phyloP scores from a whole-genome alignment of 2,888 invertebrate genomes.

The Acrocera orbiculus region DNA sequence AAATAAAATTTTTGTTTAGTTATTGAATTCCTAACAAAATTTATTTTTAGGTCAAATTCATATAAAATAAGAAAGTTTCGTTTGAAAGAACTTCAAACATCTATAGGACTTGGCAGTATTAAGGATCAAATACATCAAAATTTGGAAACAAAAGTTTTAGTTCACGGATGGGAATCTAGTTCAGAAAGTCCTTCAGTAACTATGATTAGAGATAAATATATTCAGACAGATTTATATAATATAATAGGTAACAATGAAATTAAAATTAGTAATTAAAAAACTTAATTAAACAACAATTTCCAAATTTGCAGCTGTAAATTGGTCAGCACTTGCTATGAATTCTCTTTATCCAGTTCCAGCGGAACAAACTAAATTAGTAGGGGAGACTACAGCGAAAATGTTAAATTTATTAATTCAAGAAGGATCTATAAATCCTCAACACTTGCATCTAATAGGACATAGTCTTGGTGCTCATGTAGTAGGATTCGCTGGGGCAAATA shows the following conservation, averaged over 20 bases:
- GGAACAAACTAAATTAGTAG: constrained; percentile 26
- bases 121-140: no score
- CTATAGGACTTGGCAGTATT: no score
- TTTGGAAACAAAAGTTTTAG: constrained; percentile 27
- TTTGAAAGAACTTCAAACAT: no score
- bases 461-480: constrained; percentile 43
- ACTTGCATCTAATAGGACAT: constrained; percentile 32
- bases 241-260: constrained; percentile 19
- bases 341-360: constrained; percentile 27
- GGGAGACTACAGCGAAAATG: constrained; percentile 23
- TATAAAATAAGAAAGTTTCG: no score
- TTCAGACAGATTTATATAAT: constrained; percentile 22
- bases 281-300: background rate
- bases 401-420: constrained; percentile 10
- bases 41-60: no score
- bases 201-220: constrained; percentile 26
- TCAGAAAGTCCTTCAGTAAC: constrained; percentile 27
- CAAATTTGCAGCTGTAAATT: constrained; percentile 24
- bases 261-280: background rate
- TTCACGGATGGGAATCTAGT: constrained; percentile 30
- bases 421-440: constrained; percentile 10
- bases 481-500: constrained; percentile 39
- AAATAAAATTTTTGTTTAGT: background rate
- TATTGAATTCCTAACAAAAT: no score
- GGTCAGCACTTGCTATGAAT: constrained; percentile 27